These are phyloP conservation scores for Neoaliturus tenellus DNA, from an alignment of 2,888 invertebrate species.

Conservation along the genomic window DNA sequence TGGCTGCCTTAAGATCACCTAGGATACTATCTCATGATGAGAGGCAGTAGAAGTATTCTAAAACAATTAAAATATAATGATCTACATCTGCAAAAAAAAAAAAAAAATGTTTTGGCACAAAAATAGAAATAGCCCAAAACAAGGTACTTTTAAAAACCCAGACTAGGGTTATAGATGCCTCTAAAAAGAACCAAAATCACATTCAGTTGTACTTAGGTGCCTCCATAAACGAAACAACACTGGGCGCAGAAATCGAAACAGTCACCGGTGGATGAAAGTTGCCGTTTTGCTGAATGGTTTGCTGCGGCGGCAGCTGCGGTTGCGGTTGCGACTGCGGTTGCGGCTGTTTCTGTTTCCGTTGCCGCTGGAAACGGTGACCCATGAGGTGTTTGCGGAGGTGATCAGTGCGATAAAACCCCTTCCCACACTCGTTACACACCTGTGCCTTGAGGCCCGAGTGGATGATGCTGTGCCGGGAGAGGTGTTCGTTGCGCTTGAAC, in stretches of 20 bases:
- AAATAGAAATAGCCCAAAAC: too few species aligned
- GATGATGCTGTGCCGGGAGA: conserved; percentile 75
- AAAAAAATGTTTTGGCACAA: too few species aligned
- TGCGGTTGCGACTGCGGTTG: not conserved
- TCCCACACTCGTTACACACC: conserved; percentile 72
- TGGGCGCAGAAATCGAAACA: not conserved
- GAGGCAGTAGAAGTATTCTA: too few species aligned
- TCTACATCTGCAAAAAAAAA: too few species aligned
- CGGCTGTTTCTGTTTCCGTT: not conserved
- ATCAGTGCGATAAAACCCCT: conserved; percentile 74
- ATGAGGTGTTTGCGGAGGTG: conserved; percentile 74
- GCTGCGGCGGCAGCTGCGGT: too few species aligned
- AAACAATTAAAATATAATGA: too few species aligned
- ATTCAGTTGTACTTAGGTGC: not conserved
- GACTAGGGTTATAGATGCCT: too few species aligned
- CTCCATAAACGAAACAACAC: not conserved
- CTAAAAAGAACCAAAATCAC: too few species aligned
- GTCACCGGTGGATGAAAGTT: not conserved
- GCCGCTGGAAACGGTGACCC: conserved; percentile 71
- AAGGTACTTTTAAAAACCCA: not conserved
- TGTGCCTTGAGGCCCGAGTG: conserved; percentile 75
- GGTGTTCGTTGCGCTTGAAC: conserved; percentile 74
- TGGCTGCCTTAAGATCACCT: too few species aligned
- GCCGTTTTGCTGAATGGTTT: too few species aligned
- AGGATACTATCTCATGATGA: too few species aligned